phyloP scores from a whole-genome alignment of 2,113 vertebrate genomes.

The Lagenorhynchus albirostris region DNA sequence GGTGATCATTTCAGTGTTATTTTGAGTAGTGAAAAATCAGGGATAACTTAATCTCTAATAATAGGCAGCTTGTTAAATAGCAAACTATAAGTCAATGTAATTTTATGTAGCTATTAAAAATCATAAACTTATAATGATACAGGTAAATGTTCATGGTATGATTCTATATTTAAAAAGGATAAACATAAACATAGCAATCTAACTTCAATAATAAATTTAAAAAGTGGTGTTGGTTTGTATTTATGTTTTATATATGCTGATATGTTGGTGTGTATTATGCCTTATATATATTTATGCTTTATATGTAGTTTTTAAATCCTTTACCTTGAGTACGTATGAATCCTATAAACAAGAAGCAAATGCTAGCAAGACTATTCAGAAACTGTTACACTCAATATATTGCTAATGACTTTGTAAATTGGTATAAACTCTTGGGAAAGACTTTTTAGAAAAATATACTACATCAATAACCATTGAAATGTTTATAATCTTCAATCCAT shows the following conservation, averaged over 20 bases:
- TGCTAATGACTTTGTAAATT: background rate
- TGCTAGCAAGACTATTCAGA: background rate
- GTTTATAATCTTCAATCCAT: background rate
- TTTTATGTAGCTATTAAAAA: background rate
- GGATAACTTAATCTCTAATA: background rate
- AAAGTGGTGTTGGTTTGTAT: background rate
- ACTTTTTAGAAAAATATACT: conserved; percentile 7
- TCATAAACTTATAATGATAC: background rate
- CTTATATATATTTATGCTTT: background rate
- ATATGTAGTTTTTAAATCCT: background rate
- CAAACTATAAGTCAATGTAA: background rate
- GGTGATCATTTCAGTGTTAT: background rate
- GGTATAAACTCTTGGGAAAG: background rate
- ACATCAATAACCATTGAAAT: background rate
- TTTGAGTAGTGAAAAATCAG: background rate
- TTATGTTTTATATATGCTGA: background rate
- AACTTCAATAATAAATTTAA: conserved; percentile 1
- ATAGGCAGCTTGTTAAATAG: background rate
- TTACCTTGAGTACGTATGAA: background rate
- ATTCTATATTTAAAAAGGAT: background rate
- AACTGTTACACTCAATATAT: background rate
- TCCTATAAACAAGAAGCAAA: background rate
- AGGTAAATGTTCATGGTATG: background rate
- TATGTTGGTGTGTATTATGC: background rate
- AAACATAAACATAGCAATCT: background rate